Conservation (phyloP, 2,797 vertebrate species). For the Tenualosa ilisha region DNA sequence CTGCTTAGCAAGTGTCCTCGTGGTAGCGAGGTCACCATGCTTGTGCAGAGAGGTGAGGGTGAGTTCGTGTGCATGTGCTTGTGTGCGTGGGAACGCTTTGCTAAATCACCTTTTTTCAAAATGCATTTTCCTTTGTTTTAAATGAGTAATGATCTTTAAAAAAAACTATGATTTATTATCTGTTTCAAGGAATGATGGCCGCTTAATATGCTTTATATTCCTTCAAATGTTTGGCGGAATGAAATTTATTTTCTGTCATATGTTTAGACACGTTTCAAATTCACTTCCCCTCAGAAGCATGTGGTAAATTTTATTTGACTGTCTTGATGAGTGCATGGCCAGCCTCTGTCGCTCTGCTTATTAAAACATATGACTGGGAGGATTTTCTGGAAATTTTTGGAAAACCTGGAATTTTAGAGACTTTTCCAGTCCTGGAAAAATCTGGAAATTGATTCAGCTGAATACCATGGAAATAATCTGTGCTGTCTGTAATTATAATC, state of each 20-base stretch:
- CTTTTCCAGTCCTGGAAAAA: too few relatives aligned
- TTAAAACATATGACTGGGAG: not conserved
- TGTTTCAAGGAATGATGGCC: not conserved
- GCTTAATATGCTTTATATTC: not conserved
- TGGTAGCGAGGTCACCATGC: slow-evolving; percentile 94
- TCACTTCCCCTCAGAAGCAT: not conserved
- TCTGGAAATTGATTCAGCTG: too few relatives aligned
- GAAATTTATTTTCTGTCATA: not conserved
- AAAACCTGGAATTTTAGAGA: too few relatives aligned
- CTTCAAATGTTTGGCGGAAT: not conserved
- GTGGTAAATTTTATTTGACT: not conserved
- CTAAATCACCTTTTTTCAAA: not conserved
- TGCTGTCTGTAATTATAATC: too few relatives aligned
- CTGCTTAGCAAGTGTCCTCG: slow-evolving; percentile 97
- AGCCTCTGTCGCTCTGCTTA: not conserved
- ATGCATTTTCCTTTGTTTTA: not conserved
- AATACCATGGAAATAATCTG: too few relatives aligned
- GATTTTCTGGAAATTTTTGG: not conserved
- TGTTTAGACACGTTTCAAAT: not conserved
- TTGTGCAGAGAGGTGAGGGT: slow-evolving; percentile 93
- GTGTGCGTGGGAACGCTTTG: not conserved
- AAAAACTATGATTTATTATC: not conserved
- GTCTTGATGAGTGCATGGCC: not conserved
- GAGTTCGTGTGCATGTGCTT: slow-evolving; percentile 7
- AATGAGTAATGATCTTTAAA: not conserved